Evolutionary conservation across 2,888 invertebrate genomes (phyloP).

Genomic region (Allophyes oxyacanthae): DNA sequence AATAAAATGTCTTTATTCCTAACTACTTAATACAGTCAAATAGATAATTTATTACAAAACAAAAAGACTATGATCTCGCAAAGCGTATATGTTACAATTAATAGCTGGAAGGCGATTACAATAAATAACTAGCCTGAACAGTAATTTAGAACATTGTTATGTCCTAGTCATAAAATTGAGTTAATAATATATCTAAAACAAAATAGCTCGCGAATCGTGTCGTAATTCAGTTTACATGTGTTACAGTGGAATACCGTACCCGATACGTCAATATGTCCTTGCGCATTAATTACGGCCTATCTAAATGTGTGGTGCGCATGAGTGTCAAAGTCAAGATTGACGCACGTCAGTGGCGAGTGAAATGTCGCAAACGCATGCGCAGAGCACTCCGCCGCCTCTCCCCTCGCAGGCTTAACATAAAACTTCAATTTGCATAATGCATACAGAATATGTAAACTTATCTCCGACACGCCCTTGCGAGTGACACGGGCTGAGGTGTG

Average conservation of each 20-base stretch:
- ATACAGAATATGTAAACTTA: constrained; percentile 88
- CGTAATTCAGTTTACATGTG: constrained; percentile 41
- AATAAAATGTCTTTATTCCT: too few species aligned
- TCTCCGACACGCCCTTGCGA: constrained; percentile 86
- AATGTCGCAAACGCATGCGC: constrained; percentile 66
- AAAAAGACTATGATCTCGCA: too few species aligned
- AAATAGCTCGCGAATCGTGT: constrained; percentile 14
- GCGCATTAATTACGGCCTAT: constrained; percentile 56
- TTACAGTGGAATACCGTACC: constrained; percentile 36
- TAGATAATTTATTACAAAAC: too few species aligned
- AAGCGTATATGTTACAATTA: too few species aligned
- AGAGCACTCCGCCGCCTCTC: constrained; percentile 53
- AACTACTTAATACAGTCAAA: too few species aligned
- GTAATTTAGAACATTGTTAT: neutral
- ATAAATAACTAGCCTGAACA: neutral
- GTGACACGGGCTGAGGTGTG: constrained; percentile 86
- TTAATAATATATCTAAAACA: neutral
- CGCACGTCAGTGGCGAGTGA: constrained; percentile 71
- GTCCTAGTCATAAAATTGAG: too few species aligned
- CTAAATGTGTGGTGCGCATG: constrained; percentile 54
- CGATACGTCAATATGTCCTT: constrained; percentile 47
- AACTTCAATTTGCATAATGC: constrained; percentile 88
- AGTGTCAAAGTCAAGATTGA: constrained; percentile 66
- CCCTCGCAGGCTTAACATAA: constrained; percentile 82
- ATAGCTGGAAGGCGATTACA: neutral